Evolutionary conservation across 2,888 invertebrate genomes (phyloP), one percentile per base, ranked within the genome.

Genomic region (Lasioglossum vierecki): DNA sequence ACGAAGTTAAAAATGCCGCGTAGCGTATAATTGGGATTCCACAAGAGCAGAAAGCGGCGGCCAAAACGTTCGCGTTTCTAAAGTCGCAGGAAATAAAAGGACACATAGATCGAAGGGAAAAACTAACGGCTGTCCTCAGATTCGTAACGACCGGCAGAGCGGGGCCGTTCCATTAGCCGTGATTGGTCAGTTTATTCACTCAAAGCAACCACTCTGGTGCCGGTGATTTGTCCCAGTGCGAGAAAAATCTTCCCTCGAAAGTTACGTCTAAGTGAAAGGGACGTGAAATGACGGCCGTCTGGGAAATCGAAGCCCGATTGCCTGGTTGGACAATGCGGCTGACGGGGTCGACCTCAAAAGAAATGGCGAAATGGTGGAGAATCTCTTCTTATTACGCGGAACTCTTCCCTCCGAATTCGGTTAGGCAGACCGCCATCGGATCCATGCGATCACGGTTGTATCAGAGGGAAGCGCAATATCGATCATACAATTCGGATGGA

Each of bases 261-360:
- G 63, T 66, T 79, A 57, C 63, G 44, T 66, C 71, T 78, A 77
- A 82, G 79, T 44, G 74, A 78, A 71, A 80, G 57, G 30, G 74
- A 77, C 85, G 75, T 53, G 30, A 85, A 89, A 89, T 83, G 88
- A 83, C 81, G 79, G 49, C 44, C 68, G 76, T 82, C 77, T 41
- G 77, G 76, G 49, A 81, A 87, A 88, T 89, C 86, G 85, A 87
- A 86, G 85, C 82, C 81, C 85, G 85, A 91, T 92, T 89, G 90
- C 80, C 75, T 68, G 68, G 77, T 78, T 83, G 90, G 88, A 91
- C 90, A 91, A 90, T 88, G 86, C 82, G 87, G 72, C 76, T 70
- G 46, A 35, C 68, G 57, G 86, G 84, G 79, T 73, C 76, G 44
- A 26, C 18, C 71, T 49, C 66, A 44, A 41, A 74, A 78, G 79